Conservation (phyloP, 64 coral and sea anemone genomes). For the Porites lutea region DNA sequence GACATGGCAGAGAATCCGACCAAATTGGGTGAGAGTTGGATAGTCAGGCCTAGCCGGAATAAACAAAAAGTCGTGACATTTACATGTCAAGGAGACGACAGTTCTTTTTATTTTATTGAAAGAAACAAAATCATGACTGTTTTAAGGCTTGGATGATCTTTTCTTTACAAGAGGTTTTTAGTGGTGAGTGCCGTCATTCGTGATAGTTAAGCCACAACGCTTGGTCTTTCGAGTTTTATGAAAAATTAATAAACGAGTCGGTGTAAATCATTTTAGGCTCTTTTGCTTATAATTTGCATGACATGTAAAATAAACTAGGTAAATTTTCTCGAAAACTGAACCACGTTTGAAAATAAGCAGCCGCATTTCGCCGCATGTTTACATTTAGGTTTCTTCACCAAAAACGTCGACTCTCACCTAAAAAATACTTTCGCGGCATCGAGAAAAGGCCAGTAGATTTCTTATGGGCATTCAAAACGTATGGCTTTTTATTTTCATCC, state of each 20-base stretch:
- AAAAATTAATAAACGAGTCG: conserved; percentile 6
- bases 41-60: conserved; percentile 23
- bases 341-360: neutral
- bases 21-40: conserved; percentile 19
- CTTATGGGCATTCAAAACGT: neutral
- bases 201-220: neutral
- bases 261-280: neutral
- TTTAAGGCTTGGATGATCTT: neutral
- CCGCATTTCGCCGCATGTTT: neutral
- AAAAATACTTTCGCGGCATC: neutral
- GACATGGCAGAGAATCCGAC: neutral
- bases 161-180: neutral
- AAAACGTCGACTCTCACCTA: neutral
- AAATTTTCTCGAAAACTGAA: conserved; percentile 35
- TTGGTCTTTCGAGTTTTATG: neutral
- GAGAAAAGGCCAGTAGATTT: neutral
- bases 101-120: neutral
- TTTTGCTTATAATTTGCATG: conserved; percentile 29
- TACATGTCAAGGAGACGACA: conserved; percentile 20
- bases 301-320: conserved; percentile 40
- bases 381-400: too few relatives aligned
- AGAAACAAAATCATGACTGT: neutral
- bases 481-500: conserved; percentile 14
- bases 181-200: neutral
- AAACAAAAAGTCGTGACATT: conserved; percentile 31